Conservation (phyloP, 1,140 invertebrate species). For the Thaumetopoea pityocampa region DNA sequence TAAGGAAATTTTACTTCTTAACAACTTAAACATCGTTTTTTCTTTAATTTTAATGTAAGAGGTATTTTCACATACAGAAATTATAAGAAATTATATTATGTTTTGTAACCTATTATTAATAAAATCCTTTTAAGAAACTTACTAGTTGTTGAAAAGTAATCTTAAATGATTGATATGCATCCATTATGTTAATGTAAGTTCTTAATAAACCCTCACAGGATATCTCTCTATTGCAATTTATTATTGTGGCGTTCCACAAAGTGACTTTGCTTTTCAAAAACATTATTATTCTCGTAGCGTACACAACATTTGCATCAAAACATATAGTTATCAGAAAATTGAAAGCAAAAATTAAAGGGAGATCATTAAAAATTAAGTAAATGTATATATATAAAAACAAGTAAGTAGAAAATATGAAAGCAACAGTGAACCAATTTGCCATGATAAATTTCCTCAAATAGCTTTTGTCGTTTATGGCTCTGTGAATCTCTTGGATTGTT, state of each 20-base stretch:
- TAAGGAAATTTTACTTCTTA: too few relatives aligned
- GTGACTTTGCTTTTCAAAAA: not conserved
- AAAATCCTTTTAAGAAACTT: too few relatives aligned
- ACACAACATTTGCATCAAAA: not conserved
- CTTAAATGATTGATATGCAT: not conserved
- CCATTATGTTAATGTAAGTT: not conserved
- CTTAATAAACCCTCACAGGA: not conserved
- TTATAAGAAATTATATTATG: too few relatives aligned
- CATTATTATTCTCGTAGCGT: not conserved
- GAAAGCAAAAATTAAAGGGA: not conserved
- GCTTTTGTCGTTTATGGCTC: not conserved
- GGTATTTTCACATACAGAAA: too few relatives aligned
- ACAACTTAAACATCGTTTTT: too few relatives aligned
- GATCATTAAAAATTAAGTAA: not conserved
- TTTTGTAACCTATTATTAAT: too few relatives aligned
- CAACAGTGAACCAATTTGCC: not conserved
- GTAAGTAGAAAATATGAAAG: too few relatives aligned
- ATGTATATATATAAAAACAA: not conserved
- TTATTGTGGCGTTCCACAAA: not conserved
- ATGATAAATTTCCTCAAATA: not conserved
- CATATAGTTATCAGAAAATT: not conserved
- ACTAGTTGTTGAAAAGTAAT: not conserved
- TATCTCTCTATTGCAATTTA: not conserved
- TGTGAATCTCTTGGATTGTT: constrained; percentile 1
- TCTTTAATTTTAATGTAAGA: too few relatives aligned